phyloP scores from a whole-genome alignment of 2,888 invertebrate species.

The Xestia c-nigrum region DNA sequence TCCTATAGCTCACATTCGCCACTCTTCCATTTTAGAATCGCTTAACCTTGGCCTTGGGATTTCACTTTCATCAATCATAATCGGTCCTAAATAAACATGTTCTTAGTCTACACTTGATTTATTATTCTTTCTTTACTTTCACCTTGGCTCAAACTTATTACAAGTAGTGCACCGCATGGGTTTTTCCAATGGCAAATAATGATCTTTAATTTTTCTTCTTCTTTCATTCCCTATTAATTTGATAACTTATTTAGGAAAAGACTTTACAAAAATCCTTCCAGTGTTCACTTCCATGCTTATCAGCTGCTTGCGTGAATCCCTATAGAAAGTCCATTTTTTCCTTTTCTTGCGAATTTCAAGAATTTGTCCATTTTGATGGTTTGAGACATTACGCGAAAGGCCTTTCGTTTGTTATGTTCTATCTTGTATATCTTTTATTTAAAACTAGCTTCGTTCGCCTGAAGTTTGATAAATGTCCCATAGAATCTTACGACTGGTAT shows the following conservation, averaged over 20 bases:
- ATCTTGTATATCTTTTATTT: too few species aligned
- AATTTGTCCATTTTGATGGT: too few species aligned
- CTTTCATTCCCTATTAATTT: not conserved
- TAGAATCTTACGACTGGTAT: too few species aligned
- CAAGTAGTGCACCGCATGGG: not conserved
- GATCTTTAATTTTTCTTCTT: too few species aligned
- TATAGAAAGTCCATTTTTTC: too few species aligned
- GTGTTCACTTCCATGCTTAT: too few species aligned
- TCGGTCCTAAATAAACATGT: not conserved
- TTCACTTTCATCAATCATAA: constrained; percentile 23
- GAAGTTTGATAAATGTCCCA: too few species aligned
- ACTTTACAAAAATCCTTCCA: not conserved
- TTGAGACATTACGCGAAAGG: too few species aligned
- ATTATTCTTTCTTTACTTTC: constrained; percentile 3
- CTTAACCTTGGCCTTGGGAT: not conserved
- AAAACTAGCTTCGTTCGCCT: too few species aligned
- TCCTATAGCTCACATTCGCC: constrained; percentile 68
- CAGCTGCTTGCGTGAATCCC: too few species aligned
- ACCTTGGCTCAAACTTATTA: not conserved
- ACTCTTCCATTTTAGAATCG: not conserved
- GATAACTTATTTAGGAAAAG: not conserved
- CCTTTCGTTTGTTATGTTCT: too few species aligned
- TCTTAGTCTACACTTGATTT: not conserved
- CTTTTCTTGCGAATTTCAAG: too few species aligned
- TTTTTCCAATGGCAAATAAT: not conserved